Base-by-base conservation (phyloP, 2,888 invertebrate species). In the Nephrotoma appendiculata region DNA sequence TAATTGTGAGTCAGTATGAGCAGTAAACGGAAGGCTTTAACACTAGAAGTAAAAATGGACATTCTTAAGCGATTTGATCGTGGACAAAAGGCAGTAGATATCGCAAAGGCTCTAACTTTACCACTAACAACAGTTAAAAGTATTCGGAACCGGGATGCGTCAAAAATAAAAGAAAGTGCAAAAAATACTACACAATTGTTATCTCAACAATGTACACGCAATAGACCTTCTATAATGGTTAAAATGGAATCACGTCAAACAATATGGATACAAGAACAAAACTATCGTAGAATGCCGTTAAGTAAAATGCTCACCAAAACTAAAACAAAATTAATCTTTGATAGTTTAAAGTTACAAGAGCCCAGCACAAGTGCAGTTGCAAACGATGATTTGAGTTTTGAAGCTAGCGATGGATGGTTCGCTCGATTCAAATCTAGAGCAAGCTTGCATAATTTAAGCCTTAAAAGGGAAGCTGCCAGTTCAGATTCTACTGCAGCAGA, bases 51-150 rank as follows among this genome's bases (percentile, higher is more conserved):
- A 42, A 85, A 85, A 85, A 6, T 85, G 5, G 84, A 85, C n/a
- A 85, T 85, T 11, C 41, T 86, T 52, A 86, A 86, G 52, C 12
- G 42, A 52, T 52, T 52, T 86, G 86, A 86, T 52, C 31, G 19
- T 86, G 57, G 86, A 41, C 52, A 86, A n/a, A 52, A 52, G 41
- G 57, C 86, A 86, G 86, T 57, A 52, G 42, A 86, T 57, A 86
- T 86, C 7, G 86, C 86, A 86, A 71, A 57, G 42, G 41, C 57
- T 86, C 86, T 86, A 45, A 57, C 41, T 86, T 57, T 86, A 57
- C 86, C 71, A 71, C 15, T 57, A 3, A 86, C 86, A 86, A n/a
- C 86, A 52, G 86, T 43, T 41, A 86, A 48, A 86, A 86, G 52
- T 86, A 86, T 86, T 86, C 41, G 86, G 31, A 86, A 86, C 86